Evolutionary conservation across 2,113 vertebrate genomes (phyloP).

Genomic region (Sinosuthora webbiana): DNA sequence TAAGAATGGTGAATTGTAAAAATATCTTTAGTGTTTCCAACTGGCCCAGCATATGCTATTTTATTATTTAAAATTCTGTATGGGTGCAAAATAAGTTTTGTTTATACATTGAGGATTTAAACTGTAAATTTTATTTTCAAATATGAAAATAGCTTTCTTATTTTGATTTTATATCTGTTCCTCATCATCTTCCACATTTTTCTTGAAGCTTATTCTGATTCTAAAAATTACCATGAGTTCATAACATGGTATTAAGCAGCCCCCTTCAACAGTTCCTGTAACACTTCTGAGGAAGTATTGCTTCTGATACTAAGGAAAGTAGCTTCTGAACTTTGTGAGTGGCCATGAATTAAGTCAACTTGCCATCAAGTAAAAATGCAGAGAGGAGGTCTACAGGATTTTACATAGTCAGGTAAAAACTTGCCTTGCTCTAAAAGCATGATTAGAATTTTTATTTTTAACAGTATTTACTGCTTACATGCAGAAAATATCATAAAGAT

Average conservation of each 20-base stretch:
- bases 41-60: background rate
- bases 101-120: background rate
- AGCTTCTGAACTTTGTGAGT: slow-evolving; percentile 48
- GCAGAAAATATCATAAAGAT: background rate
- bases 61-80: background rate
- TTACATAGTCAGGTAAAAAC: slow-evolving; percentile 67
- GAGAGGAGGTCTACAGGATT: slow-evolving; percentile 62
- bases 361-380: slow-evolving; percentile 70
- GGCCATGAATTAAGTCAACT: slow-evolving; percentile 53
- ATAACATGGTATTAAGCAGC: slow-evolving; percentile 46
- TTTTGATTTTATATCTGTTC: background rate
- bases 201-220: slow-evolving; percentile 45
- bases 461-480: background rate
- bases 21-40: background rate
- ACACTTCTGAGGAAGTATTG: slow-evolving; percentile 52
- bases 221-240: slow-evolving; percentile 48
- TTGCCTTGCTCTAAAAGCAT: background rate
- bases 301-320: slow-evolving; percentile 52
- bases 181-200: background rate
- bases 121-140: background rate
- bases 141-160: background rate
- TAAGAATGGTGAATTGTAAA: background rate
- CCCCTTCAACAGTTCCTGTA: slow-evolving; percentile 47
- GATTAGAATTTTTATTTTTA: background rate
- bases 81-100: background rate